Percentiles rank a stretch among this genome's conserved stretches.
Evolutionary conservation across 2,888 invertebrate species (phyloP).

Genomic region (Odontocerum albicorne): DNA sequence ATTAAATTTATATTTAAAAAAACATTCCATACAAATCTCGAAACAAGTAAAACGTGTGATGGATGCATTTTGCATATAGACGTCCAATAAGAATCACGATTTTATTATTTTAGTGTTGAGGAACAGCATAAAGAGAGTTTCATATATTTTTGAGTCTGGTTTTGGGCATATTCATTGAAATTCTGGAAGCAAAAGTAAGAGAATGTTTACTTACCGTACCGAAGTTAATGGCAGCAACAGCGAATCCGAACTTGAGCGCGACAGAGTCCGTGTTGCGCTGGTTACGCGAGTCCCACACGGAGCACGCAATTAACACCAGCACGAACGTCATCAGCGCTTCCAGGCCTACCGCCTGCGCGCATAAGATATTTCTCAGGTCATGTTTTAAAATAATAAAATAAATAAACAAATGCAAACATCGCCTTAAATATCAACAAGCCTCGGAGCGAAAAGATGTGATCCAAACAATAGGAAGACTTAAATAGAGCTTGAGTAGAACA

Average conservation of each 20-base stretch:
- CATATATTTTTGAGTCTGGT: too few relatives aligned
- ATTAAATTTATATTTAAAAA: too few relatives aligned
- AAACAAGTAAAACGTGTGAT: neutral
- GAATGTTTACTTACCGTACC: slow-evolving; percentile 58
- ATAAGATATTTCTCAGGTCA: neutral
- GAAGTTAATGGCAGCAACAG: slow-evolving; percentile 65
- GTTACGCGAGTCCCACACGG: slow-evolving; percentile 75
- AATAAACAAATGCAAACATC: too few relatives aligned
- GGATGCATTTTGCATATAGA: too few relatives aligned
- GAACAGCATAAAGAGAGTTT: too few relatives aligned
- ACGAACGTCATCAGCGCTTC: slow-evolving; percentile 67
- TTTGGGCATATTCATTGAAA: too few relatives aligned
- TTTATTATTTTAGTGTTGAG: too few relatives aligned
- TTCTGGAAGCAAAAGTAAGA: slow-evolving; percentile 1
- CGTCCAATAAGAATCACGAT: too few relatives aligned
- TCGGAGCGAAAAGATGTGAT: too few relatives aligned
- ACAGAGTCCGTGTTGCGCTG: slow-evolving; percentile 63
- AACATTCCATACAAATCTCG: too few relatives aligned
- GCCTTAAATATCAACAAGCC: too few relatives aligned
- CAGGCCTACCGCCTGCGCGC: slow-evolving; percentile 58
- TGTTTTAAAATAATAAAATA: neutral
- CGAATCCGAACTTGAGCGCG: slow-evolving; percentile 68
- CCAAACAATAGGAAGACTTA: neutral
- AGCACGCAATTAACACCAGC: slow-evolving; percentile 67
- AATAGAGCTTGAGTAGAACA: too few relatives aligned